These are phyloP conservation scores for Nematostella vectensis DNA, from an alignment of 92 coral and sea anemone species.

Conservation along the genomic window DNA sequence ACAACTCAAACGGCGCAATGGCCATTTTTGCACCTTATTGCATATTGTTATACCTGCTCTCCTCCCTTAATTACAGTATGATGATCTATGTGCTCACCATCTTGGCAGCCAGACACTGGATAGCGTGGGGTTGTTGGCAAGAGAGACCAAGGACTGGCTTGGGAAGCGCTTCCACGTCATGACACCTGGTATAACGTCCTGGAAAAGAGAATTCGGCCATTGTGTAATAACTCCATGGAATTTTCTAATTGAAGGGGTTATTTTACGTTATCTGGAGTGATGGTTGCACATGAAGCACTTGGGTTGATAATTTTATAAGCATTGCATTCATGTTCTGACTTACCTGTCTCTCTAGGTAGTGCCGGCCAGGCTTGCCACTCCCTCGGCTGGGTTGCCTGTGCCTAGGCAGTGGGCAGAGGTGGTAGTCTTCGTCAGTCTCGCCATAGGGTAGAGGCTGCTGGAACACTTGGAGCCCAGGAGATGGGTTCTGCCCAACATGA, in stretches of 20 bases:
- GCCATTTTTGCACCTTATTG: too few species aligned
- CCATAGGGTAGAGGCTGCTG: constrained; percentile 80
- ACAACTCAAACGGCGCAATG: too few species aligned
- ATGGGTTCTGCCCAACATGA: constrained; percentile 73
- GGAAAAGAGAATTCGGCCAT: too few species aligned
- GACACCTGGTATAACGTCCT: constrained; percentile 97
- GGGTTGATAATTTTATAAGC: too few species aligned
- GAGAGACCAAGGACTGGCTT: constrained; percentile 81
- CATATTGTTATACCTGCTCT: too few species aligned
- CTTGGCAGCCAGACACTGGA: constrained; percentile 94
- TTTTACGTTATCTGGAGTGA: too few species aligned
- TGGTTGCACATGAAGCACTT: too few species aligned
- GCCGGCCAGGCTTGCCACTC: constrained; percentile 66
- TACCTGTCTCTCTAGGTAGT: constrained; percentile 93
- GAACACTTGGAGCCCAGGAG: constrained; percentile 84
- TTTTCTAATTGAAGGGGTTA: too few species aligned
- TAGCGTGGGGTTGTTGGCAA: constrained; percentile 72
- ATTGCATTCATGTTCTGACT: too few species aligned
- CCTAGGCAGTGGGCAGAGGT: constrained; percentile 81
- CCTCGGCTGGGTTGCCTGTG: constrained; percentile 68
- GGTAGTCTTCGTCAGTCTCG: constrained; percentile 92
- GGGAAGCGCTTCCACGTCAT: constrained; percentile 99
- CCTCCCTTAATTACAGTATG: too few species aligned
- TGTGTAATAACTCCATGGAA: too few species aligned
- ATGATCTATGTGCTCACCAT: constrained; percentile 63